phyloP scores from a whole-genome alignment of 2,888 invertebrate species.

The Pseudococcus jackbeardsleyi region DNA sequence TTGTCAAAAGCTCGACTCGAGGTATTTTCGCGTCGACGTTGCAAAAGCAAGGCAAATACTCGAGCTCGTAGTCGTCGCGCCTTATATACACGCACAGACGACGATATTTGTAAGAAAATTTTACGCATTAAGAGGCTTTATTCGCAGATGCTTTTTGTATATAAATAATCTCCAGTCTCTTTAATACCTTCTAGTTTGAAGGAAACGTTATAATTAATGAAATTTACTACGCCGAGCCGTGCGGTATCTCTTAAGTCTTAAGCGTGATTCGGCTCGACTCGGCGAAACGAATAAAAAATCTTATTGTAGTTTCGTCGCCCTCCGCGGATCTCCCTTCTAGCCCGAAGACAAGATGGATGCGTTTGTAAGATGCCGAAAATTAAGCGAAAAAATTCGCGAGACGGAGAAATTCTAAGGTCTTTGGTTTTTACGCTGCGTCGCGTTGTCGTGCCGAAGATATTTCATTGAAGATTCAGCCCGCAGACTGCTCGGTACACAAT shows the following conservation, averaged over 20 bases:
- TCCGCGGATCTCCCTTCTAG: neutral
- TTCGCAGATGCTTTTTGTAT: constrained; percentile 49
- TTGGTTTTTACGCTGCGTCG: neutral
- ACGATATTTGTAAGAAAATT: constrained; percentile 47
- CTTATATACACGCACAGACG: neutral
- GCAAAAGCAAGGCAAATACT: neutral
- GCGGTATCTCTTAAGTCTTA: constrained; percentile 5
- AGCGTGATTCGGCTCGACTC: constrained; percentile 12
- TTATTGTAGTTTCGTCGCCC: constrained; percentile 6
- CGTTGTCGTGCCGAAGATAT: too few relatives aligned
- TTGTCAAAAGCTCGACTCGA: constrained; percentile 25
- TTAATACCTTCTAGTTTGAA: constrained; percentile 38
- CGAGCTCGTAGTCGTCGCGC: neutral
- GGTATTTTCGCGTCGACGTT: neutral
- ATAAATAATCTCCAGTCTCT: constrained; percentile 35
- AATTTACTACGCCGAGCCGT: constrained; percentile 16
- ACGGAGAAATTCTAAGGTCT: constrained; percentile 7
- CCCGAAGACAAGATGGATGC: neutral
- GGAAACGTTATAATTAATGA: constrained; percentile 47
- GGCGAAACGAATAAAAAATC: constrained; percentile 2
- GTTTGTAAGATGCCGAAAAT: constrained; percentile 3
- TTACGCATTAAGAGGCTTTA: constrained; percentile 51
- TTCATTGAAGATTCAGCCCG: too few relatives aligned
- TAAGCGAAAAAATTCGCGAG: constrained; percentile 13
- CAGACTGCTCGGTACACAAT: too few relatives aligned